These are phyloP conservation scores for Acanthosepion lycidas DNA, from an alignment of 2,888 invertebrate genomes.

Conservation along the genomic window DNA sequence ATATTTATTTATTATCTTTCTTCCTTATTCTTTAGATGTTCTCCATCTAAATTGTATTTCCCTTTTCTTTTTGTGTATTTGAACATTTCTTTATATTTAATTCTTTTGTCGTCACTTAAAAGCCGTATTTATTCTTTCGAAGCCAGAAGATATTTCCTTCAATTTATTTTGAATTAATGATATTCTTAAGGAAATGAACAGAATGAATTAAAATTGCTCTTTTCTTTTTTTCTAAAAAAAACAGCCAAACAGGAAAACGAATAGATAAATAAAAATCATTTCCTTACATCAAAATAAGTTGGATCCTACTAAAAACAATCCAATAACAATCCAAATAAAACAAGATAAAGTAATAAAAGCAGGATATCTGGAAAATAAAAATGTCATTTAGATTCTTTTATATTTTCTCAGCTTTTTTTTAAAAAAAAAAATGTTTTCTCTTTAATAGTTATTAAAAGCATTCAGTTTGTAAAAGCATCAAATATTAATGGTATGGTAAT, in stretches of 20 bases:
- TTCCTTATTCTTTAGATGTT: too few relatives aligned
- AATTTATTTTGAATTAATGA: conserved; percentile 4
- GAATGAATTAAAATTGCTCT: not conserved
- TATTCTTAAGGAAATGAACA: conserved; percentile 11
- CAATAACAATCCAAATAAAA: too few relatives aligned
- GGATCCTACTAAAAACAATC: not conserved
- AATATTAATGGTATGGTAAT: too few relatives aligned
- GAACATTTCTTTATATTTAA: not conserved
- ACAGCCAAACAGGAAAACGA: not conserved
- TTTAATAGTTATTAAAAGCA: too few relatives aligned
- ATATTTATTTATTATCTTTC: too few relatives aligned
- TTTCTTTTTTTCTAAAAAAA: not conserved
- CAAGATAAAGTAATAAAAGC: too few relatives aligned
- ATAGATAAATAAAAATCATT: not conserved
- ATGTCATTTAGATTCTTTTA: too few relatives aligned
- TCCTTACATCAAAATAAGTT: not conserved
- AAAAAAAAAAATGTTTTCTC: too few relatives aligned
- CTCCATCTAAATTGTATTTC: not conserved
- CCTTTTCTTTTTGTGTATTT: not conserved
- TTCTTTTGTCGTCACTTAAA: not conserved
- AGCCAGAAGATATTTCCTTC: not conserved
- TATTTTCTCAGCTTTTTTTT: too few relatives aligned
- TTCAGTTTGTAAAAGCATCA: too few relatives aligned
- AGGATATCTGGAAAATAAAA: too few relatives aligned
- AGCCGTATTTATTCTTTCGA: not conserved